Base-by-base conservation (phyloP, 2,888 invertebrate species). In the Psylliodes chrysocephalus region DNA sequence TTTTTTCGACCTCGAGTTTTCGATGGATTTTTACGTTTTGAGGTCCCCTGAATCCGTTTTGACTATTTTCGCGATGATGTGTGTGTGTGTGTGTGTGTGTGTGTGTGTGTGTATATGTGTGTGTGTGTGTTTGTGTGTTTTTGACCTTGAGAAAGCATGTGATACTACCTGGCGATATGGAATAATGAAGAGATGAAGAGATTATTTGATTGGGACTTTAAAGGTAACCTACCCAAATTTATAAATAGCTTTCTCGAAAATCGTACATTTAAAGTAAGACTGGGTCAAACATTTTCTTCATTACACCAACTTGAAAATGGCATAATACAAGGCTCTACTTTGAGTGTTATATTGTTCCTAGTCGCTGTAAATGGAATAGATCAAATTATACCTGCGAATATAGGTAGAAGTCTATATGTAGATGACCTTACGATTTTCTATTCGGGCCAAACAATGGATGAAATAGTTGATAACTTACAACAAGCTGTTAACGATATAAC, bases 161-260 rank as follows among this genome's bases (percentile, higher is more conserved):
- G 63, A 63, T 14, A 56, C 17, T 15, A 51, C 67, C 0, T 69
- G 68, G 66, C 38, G 67, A 18, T 54, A 66, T 51, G 63, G 52
- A 12, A 64, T 69, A 15, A 14, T 70, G 2, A 22, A 54, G n/a
- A n/a, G n/a, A n/a, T n/a, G n/a, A n/a, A n/a, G 22, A 53, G 33
- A 7, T 2, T 71, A 10, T 51, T 64, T 28, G 19, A 47, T n/a
- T 69, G 62, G 63, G 65, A 60, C 14, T 19, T 69, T 6, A 44
- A 56, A 15, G 70, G 70, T 19, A 61, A 57, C 12, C 12, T 62
- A 7, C 28, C 69, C 14, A 7, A 44, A 2, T 55, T 66, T 15
- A 35, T 66, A 22, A 22, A 22, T 4, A 22, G 6, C 35, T 10
- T 1, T n/a, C 12, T 46, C 17, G 61, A 61, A 25, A 60, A 61